Percentiles rank a stretch among this genome's conserved stretches.
Conservation (phyloP, 2,797 vertebrate species). For the Hephaestus fuliginosus region DNA sequence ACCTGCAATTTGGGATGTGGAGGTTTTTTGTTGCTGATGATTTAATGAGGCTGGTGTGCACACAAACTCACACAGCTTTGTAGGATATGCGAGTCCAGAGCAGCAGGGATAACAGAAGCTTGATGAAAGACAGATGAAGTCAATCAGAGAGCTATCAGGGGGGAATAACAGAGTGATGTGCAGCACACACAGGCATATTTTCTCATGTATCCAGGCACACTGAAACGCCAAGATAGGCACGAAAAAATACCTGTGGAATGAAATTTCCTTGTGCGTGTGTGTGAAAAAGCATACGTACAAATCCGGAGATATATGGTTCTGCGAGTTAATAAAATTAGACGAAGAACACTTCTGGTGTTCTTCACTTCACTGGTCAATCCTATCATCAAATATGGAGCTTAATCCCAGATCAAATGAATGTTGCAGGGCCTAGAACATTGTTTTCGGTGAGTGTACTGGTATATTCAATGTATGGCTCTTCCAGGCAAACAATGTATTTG, state of each 20-base stretch:
- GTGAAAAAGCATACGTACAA: too few species aligned
- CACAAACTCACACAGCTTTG: background rate
- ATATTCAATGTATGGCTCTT: too few species aligned
- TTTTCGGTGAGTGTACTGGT: too few species aligned
- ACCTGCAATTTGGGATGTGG: conserved; percentile 36
- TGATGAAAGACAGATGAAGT: conserved; percentile 61
- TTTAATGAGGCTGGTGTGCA: conserved; percentile 45
- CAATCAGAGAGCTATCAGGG: conserved; percentile 44
- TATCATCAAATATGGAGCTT: too few species aligned
- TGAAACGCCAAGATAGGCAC: background rate
- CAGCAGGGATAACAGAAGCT: conserved; percentile 50
- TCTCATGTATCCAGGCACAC: background rate
- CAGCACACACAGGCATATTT: background rate
- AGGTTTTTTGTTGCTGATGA: conserved; percentile 52
- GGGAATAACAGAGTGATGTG: conserved; percentile 28
- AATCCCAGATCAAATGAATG: too few species aligned
- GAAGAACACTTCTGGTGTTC: too few species aligned
- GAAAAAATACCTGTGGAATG: background rate
- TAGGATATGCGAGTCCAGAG: conserved; percentile 29
- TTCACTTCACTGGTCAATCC: too few species aligned
- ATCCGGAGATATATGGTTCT: too few species aligned
- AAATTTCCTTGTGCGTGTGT: background rate
- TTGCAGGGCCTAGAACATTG: too few species aligned
- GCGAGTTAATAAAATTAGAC: too few species aligned
- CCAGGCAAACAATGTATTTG: too few species aligned